These are phyloP conservation scores for Cosmorhoe ocellata DNA, from an alignment of 2,888 invertebrate genomes.

Conservation along the genomic window DNA sequence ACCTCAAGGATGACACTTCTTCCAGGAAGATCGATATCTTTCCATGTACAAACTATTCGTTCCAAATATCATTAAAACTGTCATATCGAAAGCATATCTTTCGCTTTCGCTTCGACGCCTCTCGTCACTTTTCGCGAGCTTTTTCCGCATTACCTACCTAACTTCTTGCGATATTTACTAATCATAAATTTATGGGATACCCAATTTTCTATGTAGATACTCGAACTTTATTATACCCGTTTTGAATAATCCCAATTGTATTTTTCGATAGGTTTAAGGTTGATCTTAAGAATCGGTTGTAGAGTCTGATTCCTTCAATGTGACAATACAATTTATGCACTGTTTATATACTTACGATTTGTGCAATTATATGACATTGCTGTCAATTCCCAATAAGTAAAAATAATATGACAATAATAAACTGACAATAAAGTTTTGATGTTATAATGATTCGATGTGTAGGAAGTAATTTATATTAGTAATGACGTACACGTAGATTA, in stretches of 20 bases:
- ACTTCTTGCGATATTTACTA: constrained; percentile 58
- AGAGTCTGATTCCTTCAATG: constrained; percentile 47
- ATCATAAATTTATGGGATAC: constrained; percentile 58
- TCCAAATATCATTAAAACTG: constrained; percentile 49
- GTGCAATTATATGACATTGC: constrained; percentile 67
- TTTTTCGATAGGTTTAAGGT: constrained; percentile 73
- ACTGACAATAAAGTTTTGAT: constrained; percentile 61
- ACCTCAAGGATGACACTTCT: constrained; percentile 45
- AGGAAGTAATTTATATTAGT: constrained; percentile 49
- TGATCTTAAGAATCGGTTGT: constrained; percentile 39
- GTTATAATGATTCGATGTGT: constrained; percentile 64
- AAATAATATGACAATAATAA: constrained; percentile 60
- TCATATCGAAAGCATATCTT: constrained; percentile 78
- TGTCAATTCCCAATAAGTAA: constrained; percentile 68
- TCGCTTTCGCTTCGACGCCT: constrained; percentile 62
- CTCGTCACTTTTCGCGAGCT: constrained; percentile 59
- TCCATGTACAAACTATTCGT: constrained; percentile 57
- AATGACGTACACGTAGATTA: constrained; percentile 35
- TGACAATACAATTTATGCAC: constrained; percentile 58
- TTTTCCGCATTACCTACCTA: constrained; percentile 54
- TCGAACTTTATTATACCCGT: constrained; percentile 55
- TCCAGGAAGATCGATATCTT: constrained; percentile 48
- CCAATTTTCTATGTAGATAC: constrained; percentile 66
- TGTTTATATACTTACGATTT: constrained; percentile 46
- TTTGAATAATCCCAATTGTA: constrained; percentile 66